Conservation (phyloP, 2,888 invertebrate genomes). For the Pelosia muscerda region DNA sequence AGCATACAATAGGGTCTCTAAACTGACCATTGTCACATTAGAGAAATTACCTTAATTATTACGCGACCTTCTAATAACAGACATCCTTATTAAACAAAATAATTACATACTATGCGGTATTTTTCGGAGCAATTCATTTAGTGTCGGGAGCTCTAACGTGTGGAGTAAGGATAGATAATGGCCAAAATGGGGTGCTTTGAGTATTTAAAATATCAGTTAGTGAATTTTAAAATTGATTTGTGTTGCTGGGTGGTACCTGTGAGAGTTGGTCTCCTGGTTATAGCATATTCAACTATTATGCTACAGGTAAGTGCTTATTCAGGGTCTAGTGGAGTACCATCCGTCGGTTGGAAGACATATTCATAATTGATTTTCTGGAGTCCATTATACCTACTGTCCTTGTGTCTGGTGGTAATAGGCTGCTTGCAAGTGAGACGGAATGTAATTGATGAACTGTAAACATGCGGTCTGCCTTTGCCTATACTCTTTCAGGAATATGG, state of each 20-base stretch:
- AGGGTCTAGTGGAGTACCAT: not conserved
- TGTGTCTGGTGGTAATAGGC: no score
- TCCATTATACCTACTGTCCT: no score
- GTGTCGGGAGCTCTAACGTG: constrained; percentile 35
- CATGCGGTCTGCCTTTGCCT: no score
- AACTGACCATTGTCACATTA: constrained; percentile 44
- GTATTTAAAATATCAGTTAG: constrained; percentile 57
- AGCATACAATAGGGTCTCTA: not conserved
- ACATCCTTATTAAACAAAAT: constrained; percentile 72
- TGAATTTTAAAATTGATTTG: constrained; percentile 65
- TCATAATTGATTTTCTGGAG: no score
- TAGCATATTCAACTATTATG: constrained; percentile 66
- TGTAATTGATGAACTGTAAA: no score
- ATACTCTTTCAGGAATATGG: no score
- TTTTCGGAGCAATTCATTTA: constrained; percentile 45
- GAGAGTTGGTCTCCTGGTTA: constrained; percentile 64
- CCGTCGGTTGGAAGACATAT: no score
- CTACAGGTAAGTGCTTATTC: constrained; percentile 63
- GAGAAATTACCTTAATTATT: constrained; percentile 57
- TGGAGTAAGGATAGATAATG: not conserved
- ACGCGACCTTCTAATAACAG: constrained; percentile 66
- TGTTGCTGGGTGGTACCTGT: constrained; percentile 72
- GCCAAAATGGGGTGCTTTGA: constrained; percentile 63
- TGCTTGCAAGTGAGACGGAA: no score
- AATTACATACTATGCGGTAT: constrained; percentile 47